Conservation (phyloP, 1,140 invertebrate genomes). For the Maconellicoccus hirsutus region DNA sequence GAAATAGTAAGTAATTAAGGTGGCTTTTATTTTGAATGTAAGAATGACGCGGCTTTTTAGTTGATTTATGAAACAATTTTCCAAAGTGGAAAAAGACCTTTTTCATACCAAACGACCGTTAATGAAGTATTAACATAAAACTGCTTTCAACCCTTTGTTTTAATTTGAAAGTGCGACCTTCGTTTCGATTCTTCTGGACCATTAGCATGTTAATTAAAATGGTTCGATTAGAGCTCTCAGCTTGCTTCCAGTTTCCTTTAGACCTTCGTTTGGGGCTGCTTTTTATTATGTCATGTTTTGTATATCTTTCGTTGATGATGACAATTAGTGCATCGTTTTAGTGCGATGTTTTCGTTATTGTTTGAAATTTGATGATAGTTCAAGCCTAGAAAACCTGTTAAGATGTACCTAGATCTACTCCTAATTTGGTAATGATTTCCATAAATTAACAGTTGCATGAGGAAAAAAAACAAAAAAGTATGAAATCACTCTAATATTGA, state of each 20-base stretch:
- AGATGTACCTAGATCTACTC: too few relatives aligned
- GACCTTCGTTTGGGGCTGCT: not conserved
- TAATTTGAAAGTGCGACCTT: not conserved
- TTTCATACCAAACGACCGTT: not conserved
- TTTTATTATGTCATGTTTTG: not conserved
- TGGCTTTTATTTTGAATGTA: not conserved
- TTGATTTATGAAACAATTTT: not conserved
- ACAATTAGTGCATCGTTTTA: too few relatives aligned
- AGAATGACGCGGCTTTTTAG: not conserved
- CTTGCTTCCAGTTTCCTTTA: not conserved
- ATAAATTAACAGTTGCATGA: too few relatives aligned
- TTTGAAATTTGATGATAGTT: too few relatives aligned
- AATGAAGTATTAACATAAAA: conserved; percentile 6
- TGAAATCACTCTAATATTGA: too few relatives aligned
- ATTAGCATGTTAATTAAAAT: conserved; percentile 10
- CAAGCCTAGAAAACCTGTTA: too few relatives aligned
- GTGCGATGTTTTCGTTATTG: too few relatives aligned
- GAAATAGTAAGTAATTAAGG: conserved; percentile 5
- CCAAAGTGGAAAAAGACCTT: not conserved
- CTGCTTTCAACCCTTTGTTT: not conserved
- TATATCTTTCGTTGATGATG: too few relatives aligned
- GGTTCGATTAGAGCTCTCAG: not conserved
- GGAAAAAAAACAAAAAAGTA: too few relatives aligned
- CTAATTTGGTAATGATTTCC: too few relatives aligned
- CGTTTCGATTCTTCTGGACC: conserved; percentile 7